Base-by-base conservation (phyloP, 2,888 invertebrate genomes). In the Drosophila ezoana region DNA sequence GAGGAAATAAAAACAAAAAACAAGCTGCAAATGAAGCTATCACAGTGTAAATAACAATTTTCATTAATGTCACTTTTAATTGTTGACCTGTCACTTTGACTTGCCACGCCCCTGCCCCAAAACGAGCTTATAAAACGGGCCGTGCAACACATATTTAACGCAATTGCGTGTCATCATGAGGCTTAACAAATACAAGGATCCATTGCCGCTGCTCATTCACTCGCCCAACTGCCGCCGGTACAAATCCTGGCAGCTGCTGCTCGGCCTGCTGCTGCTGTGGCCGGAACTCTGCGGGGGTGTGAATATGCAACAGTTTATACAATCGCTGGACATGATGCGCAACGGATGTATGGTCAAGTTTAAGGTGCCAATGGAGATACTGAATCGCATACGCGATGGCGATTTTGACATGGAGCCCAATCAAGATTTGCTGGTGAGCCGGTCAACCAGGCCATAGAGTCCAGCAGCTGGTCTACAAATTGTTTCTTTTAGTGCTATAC, bases 241-340 rank as follows among this genome's bases (percentile, higher is more conserved):
- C 33, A 61, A 45, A 13, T 60, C 60, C 68, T 78, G 32, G 35
- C 68, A 37, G 4, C 40, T 78, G 14, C 20, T 72, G 23, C 16
- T 79, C 37, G 51, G 49, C 2, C 20, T 82, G 37, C 43, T 72
- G 35, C 48, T 79, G 1, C 14, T 48, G 16, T 16, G 66, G 43
- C 65, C 69, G 10, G 20, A 41, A 9, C 40, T 60, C n/a, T 54
- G 64, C 14, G 11, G 5, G 6, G 52, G 44, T 6, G 75, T 83
- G 13, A 81, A 61, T 16, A 90, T 90, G 90, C 90, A 92, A 75
- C 92, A 92, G 68, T 90, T 92, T 41, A 72, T 89, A 1, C 77
- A 87, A 33, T 91, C 91, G 3, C 71, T 92, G 76, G 90, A 91
- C 49, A 90, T 91, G 90, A 89, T 92, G 89, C 89, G 92, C 35